Percentiles rank a stretch among this genome's conserved stretches.
These are phyloP conservation scores for Lordiphosa andalusiaca DNA, from an alignment of 2,888 invertebrate genomes.

Conservation along the genomic window DNA sequence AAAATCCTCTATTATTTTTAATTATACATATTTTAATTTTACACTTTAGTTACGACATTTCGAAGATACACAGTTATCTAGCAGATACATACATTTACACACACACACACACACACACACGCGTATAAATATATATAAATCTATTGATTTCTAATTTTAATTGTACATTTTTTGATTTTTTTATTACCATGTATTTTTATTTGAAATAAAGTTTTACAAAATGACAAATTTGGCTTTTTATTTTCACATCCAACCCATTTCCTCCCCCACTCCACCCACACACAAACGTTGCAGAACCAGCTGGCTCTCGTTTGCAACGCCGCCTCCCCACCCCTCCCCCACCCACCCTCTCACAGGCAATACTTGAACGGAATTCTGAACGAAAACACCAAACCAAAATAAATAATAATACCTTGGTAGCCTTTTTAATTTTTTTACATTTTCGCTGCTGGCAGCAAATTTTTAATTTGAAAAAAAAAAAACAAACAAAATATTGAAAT, in stretches of 20 bases:
- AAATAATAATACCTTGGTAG: slow-evolving; percentile 27
- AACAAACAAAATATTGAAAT: slow-evolving; percentile 31
- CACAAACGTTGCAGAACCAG: slow-evolving; percentile 52
- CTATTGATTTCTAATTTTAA: slow-evolving; percentile 68
- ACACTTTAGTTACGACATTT: slow-evolving; percentile 62
- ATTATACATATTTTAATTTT: slow-evolving; percentile 59
- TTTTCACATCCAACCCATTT: background rate
- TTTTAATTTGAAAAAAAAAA: slow-evolving; percentile 5
- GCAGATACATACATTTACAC: slow-evolving; percentile 17
- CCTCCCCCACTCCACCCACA: slow-evolving; percentile 4
- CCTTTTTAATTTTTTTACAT: slow-evolving; percentile 33
- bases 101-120: slow-evolving; percentile 31
- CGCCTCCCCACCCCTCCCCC: background rate
- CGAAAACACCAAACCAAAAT: slow-evolving; percentile 14
- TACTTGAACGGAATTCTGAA: slow-evolving; percentile 1
- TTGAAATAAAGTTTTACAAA: slow-evolving; percentile 72
- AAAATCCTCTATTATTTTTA: slow-evolving; percentile 57
- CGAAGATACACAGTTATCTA: slow-evolving; percentile 20
- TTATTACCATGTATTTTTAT: slow-evolving; percentile 70
- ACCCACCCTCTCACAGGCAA: slow-evolving; percentile 6
- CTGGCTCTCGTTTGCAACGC: slow-evolving; percentile 60
- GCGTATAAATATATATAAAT: slow-evolving; percentile 49
- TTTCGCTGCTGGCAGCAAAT: slow-evolving; percentile 62
- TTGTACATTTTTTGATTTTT: slow-evolving; percentile 68
- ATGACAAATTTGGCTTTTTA: slow-evolving; percentile 31